Conservation (phyloP, 1,140 invertebrate genomes). For the Venturia canescens region DNA sequence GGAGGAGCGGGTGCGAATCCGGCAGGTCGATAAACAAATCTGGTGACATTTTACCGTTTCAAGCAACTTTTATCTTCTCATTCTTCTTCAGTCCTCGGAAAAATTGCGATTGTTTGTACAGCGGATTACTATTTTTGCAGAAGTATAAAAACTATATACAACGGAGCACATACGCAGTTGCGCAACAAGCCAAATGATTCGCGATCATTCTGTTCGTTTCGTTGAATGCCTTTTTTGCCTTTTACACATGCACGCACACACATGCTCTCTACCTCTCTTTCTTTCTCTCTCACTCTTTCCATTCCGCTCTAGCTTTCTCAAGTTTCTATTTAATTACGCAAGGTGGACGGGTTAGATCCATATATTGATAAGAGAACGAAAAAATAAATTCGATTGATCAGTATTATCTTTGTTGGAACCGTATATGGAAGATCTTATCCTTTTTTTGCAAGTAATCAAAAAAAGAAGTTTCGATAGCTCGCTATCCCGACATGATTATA, state of each 20-base stretch:
- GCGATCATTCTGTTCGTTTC: slow-evolving; percentile 38
- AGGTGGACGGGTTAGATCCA: not conserved
- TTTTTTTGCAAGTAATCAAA: too few relatives aligned
- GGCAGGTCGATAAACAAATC: slow-evolving; percentile 18
- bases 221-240: not conserved
- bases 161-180: slow-evolving; percentile 51
- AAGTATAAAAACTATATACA: slow-evolving; percentile 75
- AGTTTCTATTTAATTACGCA: slow-evolving; percentile 20
- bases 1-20: slow-evolving; percentile 19
- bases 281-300: not conserved
- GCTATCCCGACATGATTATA: too few relatives aligned
- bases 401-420: too few relatives aligned
- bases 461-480: too few relatives aligned
- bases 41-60: not conserved
- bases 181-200: slow-evolving; percentile 54
- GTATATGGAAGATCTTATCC: too few relatives aligned
- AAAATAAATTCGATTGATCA: not conserved
- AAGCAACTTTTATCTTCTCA: not conserved
- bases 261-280: slow-evolving; percentile 3
- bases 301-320: too few relatives aligned
- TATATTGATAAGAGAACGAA: too few relatives aligned
- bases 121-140: slow-evolving; percentile 53
- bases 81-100: slow-evolving; percentile 29
- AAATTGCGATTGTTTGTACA: slow-evolving; percentile 45
- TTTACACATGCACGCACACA: too few relatives aligned